Percentiles rank a stretch among this genome's conserved stretches.
These are phyloP conservation scores for Strigamia crassipes DNA, from an alignment of 2,888 invertebrate species.

Conservation along the genomic window DNA sequence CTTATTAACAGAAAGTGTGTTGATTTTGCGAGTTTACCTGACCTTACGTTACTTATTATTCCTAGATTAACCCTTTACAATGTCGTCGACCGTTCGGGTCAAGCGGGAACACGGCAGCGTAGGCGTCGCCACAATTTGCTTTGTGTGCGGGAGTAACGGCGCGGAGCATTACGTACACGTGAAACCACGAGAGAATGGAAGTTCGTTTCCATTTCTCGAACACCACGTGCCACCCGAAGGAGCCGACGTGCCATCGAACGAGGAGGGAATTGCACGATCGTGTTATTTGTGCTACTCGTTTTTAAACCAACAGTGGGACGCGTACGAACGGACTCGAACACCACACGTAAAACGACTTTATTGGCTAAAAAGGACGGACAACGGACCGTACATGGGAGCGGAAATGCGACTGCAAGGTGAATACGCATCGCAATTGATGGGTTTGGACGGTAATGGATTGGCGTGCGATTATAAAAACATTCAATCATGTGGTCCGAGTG, in stretches of 20 bases:
- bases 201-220: slow-evolving; percentile 90
- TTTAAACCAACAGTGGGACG: slow-evolving; percentile 88
- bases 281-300: slow-evolving; percentile 86
- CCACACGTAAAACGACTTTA: slow-evolving; percentile 86
- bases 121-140: slow-evolving; percentile 28
- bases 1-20: not conserved
- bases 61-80: slow-evolving; percentile 4
- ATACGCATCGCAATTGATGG: slow-evolving; percentile 85
- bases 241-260: slow-evolving; percentile 59
- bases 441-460: slow-evolving; percentile 54
- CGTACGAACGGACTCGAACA: slow-evolving; percentile 81
- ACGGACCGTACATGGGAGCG: slow-evolving; percentile 85
- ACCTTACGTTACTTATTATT: not conserved
- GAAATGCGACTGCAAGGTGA: slow-evolving; percentile 89
- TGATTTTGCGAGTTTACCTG: not conserved
- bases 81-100: slow-evolving; percentile 46
- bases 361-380: slow-evolving; percentile 89
- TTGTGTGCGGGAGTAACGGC: slow-evolving; percentile 47
- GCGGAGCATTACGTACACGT: slow-evolving; percentile 62
- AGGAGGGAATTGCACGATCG: slow-evolving; percentile 66
- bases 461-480: slow-evolving; percentile 43
- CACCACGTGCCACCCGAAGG: slow-evolving; percentile 83
- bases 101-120: slow-evolving; percentile 48
- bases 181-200: slow-evolving; percentile 64
- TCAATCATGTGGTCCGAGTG: not conserved